Evolutionary conservation across 2,797 vertebrate genomes (phyloP), one percentile per base, ranked within the genome.

Genomic region (Sebastes iracundus): DNA sequence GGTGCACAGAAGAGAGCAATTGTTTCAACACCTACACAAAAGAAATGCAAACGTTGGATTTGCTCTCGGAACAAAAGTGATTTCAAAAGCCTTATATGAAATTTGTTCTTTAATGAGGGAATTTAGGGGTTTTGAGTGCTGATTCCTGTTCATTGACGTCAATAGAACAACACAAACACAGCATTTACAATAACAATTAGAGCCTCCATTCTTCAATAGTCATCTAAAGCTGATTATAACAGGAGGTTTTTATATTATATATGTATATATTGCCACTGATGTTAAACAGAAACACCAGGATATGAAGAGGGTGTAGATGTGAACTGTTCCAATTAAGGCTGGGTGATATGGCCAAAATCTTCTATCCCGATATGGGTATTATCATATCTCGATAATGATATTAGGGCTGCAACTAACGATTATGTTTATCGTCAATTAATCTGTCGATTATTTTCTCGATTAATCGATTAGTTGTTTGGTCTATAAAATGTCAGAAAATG

Each of bases 21-120:
- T 95, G 94, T 94, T 95, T 93, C 92, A 91, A 95, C 94, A 95
- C 94, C 95, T 94, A 95, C 94, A 94, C 94, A 94, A 89, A 91
- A 89, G 92, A 89, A 93, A 94, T 88, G 84, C 90, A 88, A 94
- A 88, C 87, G 70, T 65, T 42, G 88, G 81, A 88, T 92, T 73
- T 91, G 90, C 91, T 93, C 90, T 90, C 80, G 61, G 88, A 91
- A 90, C 90, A 82, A 90, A 89, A 86, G 74, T 81, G 86, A 90
- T 93, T 94, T 90, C 87, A 93, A 92, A 46, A 93, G 89, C 84
- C 86, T 81, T 87, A 67, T 58, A 88, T 76, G 84, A 92, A 94
- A 94, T 94, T 81, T 93, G 88, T 79, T 91, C 90, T 89, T 93
- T 95, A 94, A 93, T 90, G 91, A 93, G 87, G 84, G 80, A 88